Evolutionary conservation across 1,140 invertebrate species (phyloP), one percentile per base, ranked within the genome.

Genomic region (Drosophila chauvacae): DNA sequence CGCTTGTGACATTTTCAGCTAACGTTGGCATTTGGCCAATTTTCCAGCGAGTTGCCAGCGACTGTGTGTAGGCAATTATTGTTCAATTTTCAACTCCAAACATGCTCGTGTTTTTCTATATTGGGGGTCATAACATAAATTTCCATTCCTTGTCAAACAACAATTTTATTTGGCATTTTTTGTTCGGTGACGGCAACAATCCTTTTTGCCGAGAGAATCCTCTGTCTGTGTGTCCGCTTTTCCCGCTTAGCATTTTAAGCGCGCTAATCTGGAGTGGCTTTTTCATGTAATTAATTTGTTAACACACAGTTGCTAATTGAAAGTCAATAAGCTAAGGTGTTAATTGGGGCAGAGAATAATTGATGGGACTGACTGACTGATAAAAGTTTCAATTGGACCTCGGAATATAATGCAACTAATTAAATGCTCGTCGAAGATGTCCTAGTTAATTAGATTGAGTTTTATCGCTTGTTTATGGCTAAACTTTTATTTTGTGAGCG

Each of bases 1-100:
- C 37, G 64, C 39, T 64, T 62, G 35, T 56, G 59, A 66, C 50
- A 47, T 55, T 75, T 80, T 53, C 37, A 30, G 42, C 35, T 7
- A 23, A 18, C 9, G 26, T 10, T 87, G 83, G 83, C 84, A 65
- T 16, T 53, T 45, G 35, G 80, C 84, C 83, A 87, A 88, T 56
- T 77, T 77, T 14, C 53, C 53, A 56, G 53, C 42, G 55, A 30
- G 62, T 20, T 61, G 33, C 61, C 58, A 56, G 53, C 30, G 20
- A 20, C 20, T 20, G 20, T 20, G 58, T 60, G 53, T 50, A 73
- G 68, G 70, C 70, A 73, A 73, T 73, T 73, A 72, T 72, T 73
- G 70, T 73, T 60, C 37, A 60, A 73, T 73, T 72, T 60, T 60
- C 68, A 44, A 47, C 53, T 71, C 42, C 42, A 35, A 56, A 47